Conservation (phyloP, 1,140 invertebrate genomes). For the Paramacrobiotus metropolitanus region DNA sequence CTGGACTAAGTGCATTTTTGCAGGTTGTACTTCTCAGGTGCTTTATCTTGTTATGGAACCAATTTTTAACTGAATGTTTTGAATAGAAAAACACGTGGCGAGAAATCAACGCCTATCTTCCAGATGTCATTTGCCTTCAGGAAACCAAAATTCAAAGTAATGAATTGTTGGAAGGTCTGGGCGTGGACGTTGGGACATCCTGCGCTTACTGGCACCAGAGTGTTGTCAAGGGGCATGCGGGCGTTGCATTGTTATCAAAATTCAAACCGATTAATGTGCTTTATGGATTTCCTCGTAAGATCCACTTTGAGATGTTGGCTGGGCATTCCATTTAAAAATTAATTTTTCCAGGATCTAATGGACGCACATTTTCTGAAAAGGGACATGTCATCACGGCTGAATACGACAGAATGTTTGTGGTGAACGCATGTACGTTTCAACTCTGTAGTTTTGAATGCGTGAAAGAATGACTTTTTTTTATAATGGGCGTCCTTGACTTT, state of each 20-base stretch:
- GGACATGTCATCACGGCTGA: slow-evolving; percentile 88
- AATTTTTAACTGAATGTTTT: not conserved
- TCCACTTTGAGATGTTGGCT: too few relatives aligned
- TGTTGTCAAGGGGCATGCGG: slow-evolving; percentile 68
- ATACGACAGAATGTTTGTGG: slow-evolving; percentile 67
- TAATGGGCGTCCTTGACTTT: too few relatives aligned
- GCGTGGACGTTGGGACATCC: not conserved
- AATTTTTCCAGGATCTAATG: slow-evolving; percentile 14
- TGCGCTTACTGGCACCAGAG: slow-evolving; percentile 37
- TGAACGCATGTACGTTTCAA: slow-evolving; percentile 36
- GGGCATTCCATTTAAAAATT: too few relatives aligned
- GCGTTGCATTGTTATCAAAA: slow-evolving; percentile 66
- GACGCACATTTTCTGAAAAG: slow-evolving; percentile 37
- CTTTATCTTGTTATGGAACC: not conserved
- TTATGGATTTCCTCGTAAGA: slow-evolving; percentile 46
- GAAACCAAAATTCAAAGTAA: not conserved
- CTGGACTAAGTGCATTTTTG: not conserved
- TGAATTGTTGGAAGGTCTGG: not conserved
- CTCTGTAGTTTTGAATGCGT: too few relatives aligned
- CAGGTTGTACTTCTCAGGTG: not conserved
- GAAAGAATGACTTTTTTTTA: too few relatives aligned
- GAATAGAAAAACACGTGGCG: not conserved
- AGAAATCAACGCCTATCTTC: not conserved
- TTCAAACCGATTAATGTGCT: slow-evolving; percentile 55
- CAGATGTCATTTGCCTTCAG: not conserved